Evolutionary conservation across 2,888 invertebrate species (phyloP).

Genomic region (Rotaria macrura): DNA sequence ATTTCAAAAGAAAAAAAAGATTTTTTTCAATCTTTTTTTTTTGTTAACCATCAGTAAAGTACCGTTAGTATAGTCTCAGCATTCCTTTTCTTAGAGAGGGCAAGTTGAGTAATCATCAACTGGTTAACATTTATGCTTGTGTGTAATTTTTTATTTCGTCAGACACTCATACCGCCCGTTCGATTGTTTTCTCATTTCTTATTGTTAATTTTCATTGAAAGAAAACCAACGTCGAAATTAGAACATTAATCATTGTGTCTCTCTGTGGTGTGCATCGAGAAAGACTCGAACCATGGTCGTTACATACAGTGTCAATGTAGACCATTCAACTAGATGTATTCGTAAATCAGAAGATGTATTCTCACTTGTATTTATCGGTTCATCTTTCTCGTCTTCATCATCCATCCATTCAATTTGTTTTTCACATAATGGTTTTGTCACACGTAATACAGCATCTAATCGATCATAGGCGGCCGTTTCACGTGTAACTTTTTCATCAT

Average conservation of each 20-base stretch:
- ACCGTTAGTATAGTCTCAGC: neutral
- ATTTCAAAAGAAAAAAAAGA: neutral
- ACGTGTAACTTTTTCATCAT: slow-evolving; percentile 13
- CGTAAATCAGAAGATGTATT: neutral
- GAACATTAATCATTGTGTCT: slow-evolving; percentile 6
- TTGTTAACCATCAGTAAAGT: neutral
- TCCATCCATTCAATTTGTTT: neutral
- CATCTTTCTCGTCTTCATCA: neutral
- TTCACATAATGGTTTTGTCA: neutral
- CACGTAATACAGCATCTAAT: neutral
- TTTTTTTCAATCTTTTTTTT: neutral
- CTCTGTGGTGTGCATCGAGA: neutral
- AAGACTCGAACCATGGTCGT: neutral
- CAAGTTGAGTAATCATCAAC: neutral
- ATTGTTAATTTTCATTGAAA: neutral
- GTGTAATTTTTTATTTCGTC: neutral
- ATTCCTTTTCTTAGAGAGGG: neutral
- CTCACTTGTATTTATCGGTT: neutral
- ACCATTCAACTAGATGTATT: neutral
- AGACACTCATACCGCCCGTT: slow-evolving; percentile 6
- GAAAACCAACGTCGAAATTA: neutral
- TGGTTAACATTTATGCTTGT: neutral
- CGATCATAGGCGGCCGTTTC: slow-evolving; percentile 5
- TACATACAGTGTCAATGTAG: neutral
- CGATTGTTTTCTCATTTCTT: neutral